Base-by-base conservation (phyloP, 2,888 invertebrate species). In the Molorchus minor region DNA sequence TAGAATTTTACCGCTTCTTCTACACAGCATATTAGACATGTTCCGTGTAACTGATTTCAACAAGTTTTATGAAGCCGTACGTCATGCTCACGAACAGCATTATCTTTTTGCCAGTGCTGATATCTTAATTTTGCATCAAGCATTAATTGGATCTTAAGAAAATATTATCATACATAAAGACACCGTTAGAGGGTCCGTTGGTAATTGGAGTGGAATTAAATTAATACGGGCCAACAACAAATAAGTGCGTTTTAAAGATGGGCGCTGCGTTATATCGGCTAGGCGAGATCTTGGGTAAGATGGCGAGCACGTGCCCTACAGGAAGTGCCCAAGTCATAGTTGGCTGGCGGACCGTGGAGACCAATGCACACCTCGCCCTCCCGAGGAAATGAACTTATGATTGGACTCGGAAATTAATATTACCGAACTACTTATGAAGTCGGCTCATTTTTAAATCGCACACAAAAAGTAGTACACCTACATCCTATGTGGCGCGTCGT, bases 371-470 rank as follows among this genome's bases (percentile, higher is more conserved):
- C 72, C 74, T 74, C 74, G 75, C 72, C 75, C 74, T 72, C 73
- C n/a, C 65, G 69, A 77, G 76, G 75, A 77, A 77, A 78, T 77
- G 75, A 76, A 77, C 78, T 78, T 77, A 76, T 78, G 78, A 76
- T 75, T 78, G 76, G 71, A 70, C 75, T 76, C 74, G 75, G 75
- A 76, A 76, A 77, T 75, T 77, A 77, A 75, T 74, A 75, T 70
- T 70, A 64, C 68, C 65, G 65, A 69, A 70, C 67, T 66, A 65
- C 64, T 68, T 72, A 68, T 62, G 55, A 53, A 56, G 25, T 30
- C 16, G 54, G 38, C 46, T 58, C 41, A 55, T 53, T 61, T 56
- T 61, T 55, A 61, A 44, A 54, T 64, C 45, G 16, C 49, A 53
- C 53, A 21, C 53, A 45, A 4, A n/a, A n/a, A n/a, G n/a, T n/a